phyloP scores from a whole-genome alignment of 2,113 vertebrate genomes.

The Salvelinus namaycush region DNA sequence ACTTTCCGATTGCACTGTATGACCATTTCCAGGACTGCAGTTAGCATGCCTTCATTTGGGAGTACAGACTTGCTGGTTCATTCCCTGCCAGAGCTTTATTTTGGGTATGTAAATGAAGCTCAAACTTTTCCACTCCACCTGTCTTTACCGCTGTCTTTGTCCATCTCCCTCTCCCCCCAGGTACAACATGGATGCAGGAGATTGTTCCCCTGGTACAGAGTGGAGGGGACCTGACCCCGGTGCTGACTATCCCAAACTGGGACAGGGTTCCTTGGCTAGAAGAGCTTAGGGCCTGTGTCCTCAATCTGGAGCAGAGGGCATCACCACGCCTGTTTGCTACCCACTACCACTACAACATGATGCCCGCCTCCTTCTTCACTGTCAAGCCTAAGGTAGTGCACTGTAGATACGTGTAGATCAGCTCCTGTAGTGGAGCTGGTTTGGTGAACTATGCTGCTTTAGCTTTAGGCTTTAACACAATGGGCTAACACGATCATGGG shows the following conservation, averaged over 20 bases:
- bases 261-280: slow-evolving; percentile 75
- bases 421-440: background rate
- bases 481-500: no score
- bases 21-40: no score
- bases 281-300: slow-evolving; percentile 7
- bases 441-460: background rate
- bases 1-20: no score
- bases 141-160: no score
- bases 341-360: slow-evolving; percentile 67
- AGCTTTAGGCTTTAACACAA: no score
- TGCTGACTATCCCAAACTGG: slow-evolving; percentile 70
- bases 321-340: slow-evolving; percentile 69
- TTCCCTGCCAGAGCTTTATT: no score
- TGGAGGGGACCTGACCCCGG: slow-evolving; percentile 64
- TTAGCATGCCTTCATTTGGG: no score
- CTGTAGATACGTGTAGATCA: background rate
- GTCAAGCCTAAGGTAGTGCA: slow-evolving; percentile 71
- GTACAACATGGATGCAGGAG: slow-evolving; percentile 79
- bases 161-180: slow-evolving; percentile 33
- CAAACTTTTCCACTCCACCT: no score
- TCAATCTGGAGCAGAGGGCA: slow-evolving; percentile 64
- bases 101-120: no score
- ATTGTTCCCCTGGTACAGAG: slow-evolving; percentile 68
- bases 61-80: no score
- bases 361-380: slow-evolving; percentile 68